A percentile compares a stretch with the other conserved stretches of the same genome.
Evolutionary conservation across 2,113 vertebrate genomes (phyloP).

Genomic region (Aegithalos caudatus): DNA sequence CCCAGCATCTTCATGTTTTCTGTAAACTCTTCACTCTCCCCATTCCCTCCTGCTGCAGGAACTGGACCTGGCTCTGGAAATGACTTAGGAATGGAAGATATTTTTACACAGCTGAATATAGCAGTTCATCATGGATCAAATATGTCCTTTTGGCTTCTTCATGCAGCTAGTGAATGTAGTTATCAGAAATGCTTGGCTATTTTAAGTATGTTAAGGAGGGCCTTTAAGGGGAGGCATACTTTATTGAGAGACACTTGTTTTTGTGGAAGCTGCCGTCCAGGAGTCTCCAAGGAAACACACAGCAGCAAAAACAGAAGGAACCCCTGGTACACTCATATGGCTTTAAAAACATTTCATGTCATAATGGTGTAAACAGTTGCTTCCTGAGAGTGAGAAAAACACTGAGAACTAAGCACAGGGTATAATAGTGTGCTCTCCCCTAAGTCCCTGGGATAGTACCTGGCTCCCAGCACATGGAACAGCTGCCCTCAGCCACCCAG

Average conservation of each 20-base stretch:
- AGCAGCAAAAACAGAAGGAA: neutral
- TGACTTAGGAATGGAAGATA: neutral
- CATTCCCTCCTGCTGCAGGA: neutral
- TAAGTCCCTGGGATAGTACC: neutral
- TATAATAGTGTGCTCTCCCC: accelerated
- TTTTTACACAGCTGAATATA: neutral
- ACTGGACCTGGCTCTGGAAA: neutral
- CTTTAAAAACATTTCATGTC: neutral
- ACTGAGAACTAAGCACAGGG: neutral
- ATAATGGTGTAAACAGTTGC: neutral
- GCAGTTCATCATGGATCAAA: neutral
- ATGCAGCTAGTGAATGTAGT: neutral
- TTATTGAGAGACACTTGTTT: neutral
- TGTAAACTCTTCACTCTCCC: neutral
- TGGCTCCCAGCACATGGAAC: neutral
- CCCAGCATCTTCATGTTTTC: neutral
- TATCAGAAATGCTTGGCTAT: slow-evolving; percentile 31
- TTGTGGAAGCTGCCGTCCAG: neutral
- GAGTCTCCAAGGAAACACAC: neutral
- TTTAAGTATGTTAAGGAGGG: neutral
- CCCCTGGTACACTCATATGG: neutral
- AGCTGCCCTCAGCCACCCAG: neutral
- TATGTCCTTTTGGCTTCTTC: slow-evolving; percentile 61
- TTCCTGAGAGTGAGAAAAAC: neutral
- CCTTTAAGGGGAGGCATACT: neutral